phyloP scores from a whole-genome alignment of 2,888 invertebrate genomes.

The Apamea epomidion region DNA sequence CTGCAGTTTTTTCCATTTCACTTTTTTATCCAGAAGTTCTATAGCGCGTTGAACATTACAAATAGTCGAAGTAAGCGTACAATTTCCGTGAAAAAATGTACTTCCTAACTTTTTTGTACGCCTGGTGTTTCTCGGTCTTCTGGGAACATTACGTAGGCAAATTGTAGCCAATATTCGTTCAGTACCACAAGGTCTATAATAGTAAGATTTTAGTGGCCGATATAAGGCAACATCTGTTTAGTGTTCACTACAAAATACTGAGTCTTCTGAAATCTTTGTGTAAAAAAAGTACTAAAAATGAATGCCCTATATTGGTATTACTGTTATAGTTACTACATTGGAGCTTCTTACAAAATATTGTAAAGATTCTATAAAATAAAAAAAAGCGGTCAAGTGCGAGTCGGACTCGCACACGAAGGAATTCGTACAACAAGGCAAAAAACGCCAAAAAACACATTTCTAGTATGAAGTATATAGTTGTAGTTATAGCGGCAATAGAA shows the following conservation, averaged over 20 bases:
- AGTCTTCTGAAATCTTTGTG: slow-evolving; percentile 11
- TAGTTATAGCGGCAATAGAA: not conserved
- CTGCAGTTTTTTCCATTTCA: slow-evolving; percentile 14
- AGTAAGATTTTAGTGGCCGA: slow-evolving; percentile 42
- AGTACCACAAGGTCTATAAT: slow-evolving; percentile 20
- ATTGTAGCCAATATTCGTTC: slow-evolving; percentile 17
- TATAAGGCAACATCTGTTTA: slow-evolving; percentile 25
- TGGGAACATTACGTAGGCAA: slow-evolving; percentile 11
- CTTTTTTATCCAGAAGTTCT: slow-evolving; percentile 37
- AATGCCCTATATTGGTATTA: not conserved
- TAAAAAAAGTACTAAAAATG: slow-evolving; percentile 25
- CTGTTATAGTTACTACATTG: not conserved
- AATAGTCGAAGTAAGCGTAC: slow-evolving; percentile 20
- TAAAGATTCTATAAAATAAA: not conserved
- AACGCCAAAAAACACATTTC: too few species aligned
- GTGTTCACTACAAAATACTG: slow-evolving; percentile 16
- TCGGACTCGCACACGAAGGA: not conserved
- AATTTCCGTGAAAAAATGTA: slow-evolving; percentile 33
- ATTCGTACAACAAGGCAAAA: not conserved
- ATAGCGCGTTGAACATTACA: slow-evolving; percentile 13
- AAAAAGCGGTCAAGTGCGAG: not conserved
- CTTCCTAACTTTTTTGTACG: slow-evolving; percentile 33
- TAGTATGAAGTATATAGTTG: not conserved
- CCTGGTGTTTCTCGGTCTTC: slow-evolving; percentile 13
- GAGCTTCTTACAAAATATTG: not conserved